These are phyloP conservation scores for Platysternon megacephalum DNA, from an alignment of 2,113 vertebrate genomes.

Conservation along the genomic window DNA sequence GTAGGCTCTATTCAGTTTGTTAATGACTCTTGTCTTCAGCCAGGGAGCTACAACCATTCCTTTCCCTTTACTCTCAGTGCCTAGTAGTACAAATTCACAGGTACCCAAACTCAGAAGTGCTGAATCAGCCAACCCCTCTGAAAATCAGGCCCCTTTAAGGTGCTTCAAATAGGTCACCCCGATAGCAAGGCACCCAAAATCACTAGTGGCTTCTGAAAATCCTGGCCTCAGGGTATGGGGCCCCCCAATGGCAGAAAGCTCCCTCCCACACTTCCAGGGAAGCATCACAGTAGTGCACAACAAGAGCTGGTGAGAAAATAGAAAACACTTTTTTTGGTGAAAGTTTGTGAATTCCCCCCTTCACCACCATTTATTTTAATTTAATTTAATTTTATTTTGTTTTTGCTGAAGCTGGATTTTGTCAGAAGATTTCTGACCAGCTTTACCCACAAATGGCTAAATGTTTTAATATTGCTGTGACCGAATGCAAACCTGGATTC, in stretches of 20 bases:
- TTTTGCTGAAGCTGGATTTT: too few relatives aligned
- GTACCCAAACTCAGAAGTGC: not conserved
- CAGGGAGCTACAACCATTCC: not conserved
- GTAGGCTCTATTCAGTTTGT: not conserved
- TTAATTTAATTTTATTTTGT: too few relatives aligned
- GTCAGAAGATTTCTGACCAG: too few relatives aligned
- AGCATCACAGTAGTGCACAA: not conserved
- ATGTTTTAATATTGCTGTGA: too few relatives aligned
- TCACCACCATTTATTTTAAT: too few relatives aligned
- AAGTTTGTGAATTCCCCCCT: too few relatives aligned
- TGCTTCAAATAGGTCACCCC: not conserved
- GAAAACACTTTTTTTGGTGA: too few relatives aligned
- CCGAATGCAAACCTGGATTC: too few relatives aligned
- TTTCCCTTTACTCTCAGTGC: not conserved
- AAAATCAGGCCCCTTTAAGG: not conserved
- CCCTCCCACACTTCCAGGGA: not conserved
- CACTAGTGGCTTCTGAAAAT: not conserved
- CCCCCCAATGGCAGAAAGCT: rapidly evolving
- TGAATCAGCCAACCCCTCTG: not conserved
- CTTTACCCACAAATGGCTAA: too few relatives aligned
- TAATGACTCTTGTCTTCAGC: not conserved
- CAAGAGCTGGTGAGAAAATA: not conserved
- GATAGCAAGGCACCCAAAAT: too few relatives aligned
- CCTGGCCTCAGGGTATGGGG: not conserved
- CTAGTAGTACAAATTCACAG: too few relatives aligned